Evolutionary conservation across 2,797 vertebrate genomes (phyloP), one percentile per base, ranked within the genome.

Genomic region (Chromis chromis): DNA sequence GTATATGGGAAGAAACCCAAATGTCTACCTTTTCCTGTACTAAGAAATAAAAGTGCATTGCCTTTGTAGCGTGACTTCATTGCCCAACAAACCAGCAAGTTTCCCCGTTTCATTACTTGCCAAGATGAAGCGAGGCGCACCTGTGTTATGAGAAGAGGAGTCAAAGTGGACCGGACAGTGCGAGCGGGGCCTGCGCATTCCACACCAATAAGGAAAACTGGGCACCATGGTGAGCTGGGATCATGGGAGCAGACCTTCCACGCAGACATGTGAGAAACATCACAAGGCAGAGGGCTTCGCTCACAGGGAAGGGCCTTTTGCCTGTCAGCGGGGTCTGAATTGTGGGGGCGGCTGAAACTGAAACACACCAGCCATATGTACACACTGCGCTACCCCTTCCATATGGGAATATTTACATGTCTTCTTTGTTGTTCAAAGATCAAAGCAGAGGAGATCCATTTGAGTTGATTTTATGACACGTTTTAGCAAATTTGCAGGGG

Each of bases 401-500:
- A 93, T 89, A 76, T 92, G 91, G 91, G 63, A 91, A 80, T 88
- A 84, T 94, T 93, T 93, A 91, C 74, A 72, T 28, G 74, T 80
- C 72, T 16, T 67, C 89, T 92, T 87, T 91, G 90, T 90, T 88
- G 82, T 83, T 67, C 57, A 8, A 42, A 84, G 85, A 93, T 91
- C 88, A 92, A 92, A 93, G 89, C 24, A 27, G 39, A 61, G 78
- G 87, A 90, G 79, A 88, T 90, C 72, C 84, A 85, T 91, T 84
- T 85, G 83, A 88, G 69, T 76, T 79, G 74, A 86, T 91, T 95
- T 94, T 92, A 94, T 90, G 90, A 91, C 89, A 89, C 80, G 24
- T 83, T 91, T 91, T 69, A 81, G 89, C 82, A 91, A 83, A 91
- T 93, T 89, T 89, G 78, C 71, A 85, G 55, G 31, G 58, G 54